Evolutionary conservation across 2,113 vertebrate genomes (phyloP), one percentile per base, ranked within the genome.

Genomic region (Pagrus major): DNA sequence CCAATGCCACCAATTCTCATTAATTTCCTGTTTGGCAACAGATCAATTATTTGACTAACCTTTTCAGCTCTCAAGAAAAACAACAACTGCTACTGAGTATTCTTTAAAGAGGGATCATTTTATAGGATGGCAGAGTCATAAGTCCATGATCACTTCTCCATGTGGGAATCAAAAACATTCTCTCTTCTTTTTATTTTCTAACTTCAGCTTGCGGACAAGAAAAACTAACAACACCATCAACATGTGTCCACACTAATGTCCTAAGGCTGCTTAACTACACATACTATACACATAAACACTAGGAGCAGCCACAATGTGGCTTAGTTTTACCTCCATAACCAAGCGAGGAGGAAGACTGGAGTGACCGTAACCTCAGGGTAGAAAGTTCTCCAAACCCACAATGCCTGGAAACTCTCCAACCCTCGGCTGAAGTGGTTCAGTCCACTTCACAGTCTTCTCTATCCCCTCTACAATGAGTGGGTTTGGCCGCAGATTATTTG

Each of bases 351-450:
- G 81, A 71, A 85, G 81, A 67, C 81, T 64, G 73, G 88, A 86
- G 82, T 81, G 90, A 93, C 91, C 86, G 35, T 92, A 94, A 94
- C 93, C 91, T 93, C 93, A 91, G 84, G 14, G 63, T 35, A 80
- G 81, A 86, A 70, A 90, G 72, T 70, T 70, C 83, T 91, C 79
- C 87, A 92, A 93, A 93, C 83, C 92, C 94, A 93, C 93, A 93
- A 83, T 88, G 83, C 87, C 86, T 93, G 91, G 89, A 92, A 83
- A 49, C 41, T 1, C 60, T 89, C 88, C 91, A 92, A 89, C 20
- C 44, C 6, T 37, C 0, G 44, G 71, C 72, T 75, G 56, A 65
- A 80, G 87, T 55, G 77, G 46, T 72, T 75, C 51, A 83, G 79
- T 76, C 84, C 84, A 89, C 87, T 90, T 74, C 83, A 88, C 67